Percentiles rank a stretch among this genome's conserved stretches.
Evolutionary conservation across 2,888 invertebrate species (phyloP).

Genomic region (Patella pellucida): DNA sequence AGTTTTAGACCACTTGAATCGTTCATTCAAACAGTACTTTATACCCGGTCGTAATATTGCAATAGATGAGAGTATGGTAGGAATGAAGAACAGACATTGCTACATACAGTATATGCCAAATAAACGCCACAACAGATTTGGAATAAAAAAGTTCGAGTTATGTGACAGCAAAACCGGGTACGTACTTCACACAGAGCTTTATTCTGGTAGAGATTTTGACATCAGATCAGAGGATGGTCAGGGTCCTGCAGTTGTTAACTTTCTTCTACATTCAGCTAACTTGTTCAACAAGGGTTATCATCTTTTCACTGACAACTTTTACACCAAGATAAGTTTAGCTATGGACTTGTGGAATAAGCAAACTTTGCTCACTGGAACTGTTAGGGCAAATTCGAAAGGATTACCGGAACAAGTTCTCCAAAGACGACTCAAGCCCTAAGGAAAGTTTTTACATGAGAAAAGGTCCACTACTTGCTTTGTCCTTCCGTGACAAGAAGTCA

Average conservation of each 20-base stretch:
- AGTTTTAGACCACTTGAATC: constrained; percentile 16
- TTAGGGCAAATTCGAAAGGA: constrained; percentile 21
- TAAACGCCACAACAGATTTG: constrained; percentile 24
- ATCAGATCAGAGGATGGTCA: constrained; percentile 13
- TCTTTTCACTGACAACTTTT: constrained; percentile 26
- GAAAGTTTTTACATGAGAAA: too few relatives aligned
- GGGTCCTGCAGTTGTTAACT: constrained; percentile 16
- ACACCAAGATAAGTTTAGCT: constrained; percentile 23
- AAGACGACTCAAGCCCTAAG: not conserved
- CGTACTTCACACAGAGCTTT: constrained; percentile 19
- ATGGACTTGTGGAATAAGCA: constrained; percentile 12
- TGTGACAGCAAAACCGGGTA: constrained; percentile 20
- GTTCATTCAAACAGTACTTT: constrained; percentile 19
- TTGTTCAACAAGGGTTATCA: constrained; percentile 21
- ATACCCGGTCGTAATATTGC: not conserved
- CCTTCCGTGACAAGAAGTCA: constrained; percentile 17
- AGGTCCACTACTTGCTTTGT: not conserved
- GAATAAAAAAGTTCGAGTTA: constrained; percentile 25
- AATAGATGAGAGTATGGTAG: constrained; percentile 16
- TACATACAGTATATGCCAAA: constrained; percentile 27
- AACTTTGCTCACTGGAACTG: constrained; percentile 23
- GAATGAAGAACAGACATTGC: constrained; percentile 24
- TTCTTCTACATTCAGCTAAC: not conserved
- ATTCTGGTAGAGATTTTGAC: constrained; percentile 22
- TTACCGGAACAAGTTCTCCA: not conserved